A percentile compares a stretch with the other conserved stretches of the same genome.
These are phyloP conservation scores for Cepaea hortensis DNA, from an alignment of 2,888 invertebrate genomes.

Conservation along the genomic window DNA sequence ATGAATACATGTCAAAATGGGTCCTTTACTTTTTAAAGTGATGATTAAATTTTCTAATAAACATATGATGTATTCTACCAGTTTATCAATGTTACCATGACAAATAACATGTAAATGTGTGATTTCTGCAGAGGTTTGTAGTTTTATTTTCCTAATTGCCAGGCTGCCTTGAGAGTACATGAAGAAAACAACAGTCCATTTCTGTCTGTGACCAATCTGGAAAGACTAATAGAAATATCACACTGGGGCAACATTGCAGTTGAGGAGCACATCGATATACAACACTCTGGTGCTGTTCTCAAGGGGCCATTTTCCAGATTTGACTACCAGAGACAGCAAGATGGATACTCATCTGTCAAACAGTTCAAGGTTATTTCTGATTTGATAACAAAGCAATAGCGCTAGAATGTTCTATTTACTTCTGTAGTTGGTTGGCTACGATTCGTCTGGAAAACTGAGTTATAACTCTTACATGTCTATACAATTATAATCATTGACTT, in stretches of 20 bases:
- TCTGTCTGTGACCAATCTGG: constrained; percentile 90
- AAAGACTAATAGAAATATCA: constrained; percentile 93
- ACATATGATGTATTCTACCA: too few species aligned
- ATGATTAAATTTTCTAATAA: too few species aligned
- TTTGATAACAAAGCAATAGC: neutral
- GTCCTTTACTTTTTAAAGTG: too few species aligned
- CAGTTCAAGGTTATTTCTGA: constrained; percentile 85
- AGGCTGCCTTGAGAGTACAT: constrained; percentile 85
- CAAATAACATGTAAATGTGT: neutral
- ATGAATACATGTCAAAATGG: too few species aligned
- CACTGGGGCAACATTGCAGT: constrained; percentile 99
- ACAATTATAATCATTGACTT: neutral
- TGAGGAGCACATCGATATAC: constrained; percentile 93
- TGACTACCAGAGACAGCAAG: constrained; percentile 95
- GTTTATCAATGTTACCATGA: too few species aligned
- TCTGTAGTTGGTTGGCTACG: neutral
- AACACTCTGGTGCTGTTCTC: constrained; percentile 93
- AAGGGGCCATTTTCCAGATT: constrained; percentile 97
- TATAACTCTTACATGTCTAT: neutral
- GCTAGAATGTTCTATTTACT: neutral
- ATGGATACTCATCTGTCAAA: constrained; percentile 91
- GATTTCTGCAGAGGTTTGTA: neutral
- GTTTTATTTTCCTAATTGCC: neutral
- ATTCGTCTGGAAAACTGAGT: too few species aligned
- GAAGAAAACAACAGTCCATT: constrained; percentile 98